These are phyloP conservation scores for Enchytraeus crypticus DNA, from an alignment of 2,888 invertebrate genomes.

Conservation along the genomic window DNA sequence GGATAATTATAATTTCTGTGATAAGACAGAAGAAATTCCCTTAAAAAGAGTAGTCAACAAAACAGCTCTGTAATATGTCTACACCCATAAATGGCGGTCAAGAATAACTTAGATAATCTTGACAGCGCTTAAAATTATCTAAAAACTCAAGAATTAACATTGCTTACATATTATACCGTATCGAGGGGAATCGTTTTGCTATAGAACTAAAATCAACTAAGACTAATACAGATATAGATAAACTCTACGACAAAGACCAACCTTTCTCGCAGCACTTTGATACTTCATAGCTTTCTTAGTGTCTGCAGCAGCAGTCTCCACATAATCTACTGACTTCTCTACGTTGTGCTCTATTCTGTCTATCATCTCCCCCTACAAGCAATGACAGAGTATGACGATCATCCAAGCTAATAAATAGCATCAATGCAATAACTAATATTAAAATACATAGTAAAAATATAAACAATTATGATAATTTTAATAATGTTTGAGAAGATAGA, in stretches of 20 bases:
- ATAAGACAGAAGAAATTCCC: too few relatives aligned
- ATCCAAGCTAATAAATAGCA: too few relatives aligned
- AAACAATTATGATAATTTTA: neutral
- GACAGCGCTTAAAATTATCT: too few relatives aligned
- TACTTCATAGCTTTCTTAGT: conserved; percentile 99
- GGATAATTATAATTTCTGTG: too few relatives aligned
- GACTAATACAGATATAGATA: neutral
- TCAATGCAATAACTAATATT: neutral
- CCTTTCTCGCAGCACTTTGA: conserved; percentile 85
- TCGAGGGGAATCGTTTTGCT: neutral
- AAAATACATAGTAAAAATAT: neutral
- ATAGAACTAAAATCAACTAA: too few relatives aligned
- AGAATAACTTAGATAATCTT: too few relatives aligned
- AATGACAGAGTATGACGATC: neutral
- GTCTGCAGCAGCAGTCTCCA: conserved; percentile 99
- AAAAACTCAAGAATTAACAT: neutral
- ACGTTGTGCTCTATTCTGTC: conserved; percentile 99
- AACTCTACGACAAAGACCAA: conserved; percentile 26
- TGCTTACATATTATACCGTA: neutral
- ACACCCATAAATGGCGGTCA: too few relatives aligned
- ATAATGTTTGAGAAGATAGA: too few relatives aligned
- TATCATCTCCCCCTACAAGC: conserved; percentile 95
- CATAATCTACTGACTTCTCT: conserved; percentile 99
- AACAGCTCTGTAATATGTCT: too few relatives aligned
- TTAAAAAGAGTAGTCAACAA: too few relatives aligned